Evolutionary conservation across 1,140 invertebrate genomes (phyloP).

Genomic region (Atta texana): DNA sequence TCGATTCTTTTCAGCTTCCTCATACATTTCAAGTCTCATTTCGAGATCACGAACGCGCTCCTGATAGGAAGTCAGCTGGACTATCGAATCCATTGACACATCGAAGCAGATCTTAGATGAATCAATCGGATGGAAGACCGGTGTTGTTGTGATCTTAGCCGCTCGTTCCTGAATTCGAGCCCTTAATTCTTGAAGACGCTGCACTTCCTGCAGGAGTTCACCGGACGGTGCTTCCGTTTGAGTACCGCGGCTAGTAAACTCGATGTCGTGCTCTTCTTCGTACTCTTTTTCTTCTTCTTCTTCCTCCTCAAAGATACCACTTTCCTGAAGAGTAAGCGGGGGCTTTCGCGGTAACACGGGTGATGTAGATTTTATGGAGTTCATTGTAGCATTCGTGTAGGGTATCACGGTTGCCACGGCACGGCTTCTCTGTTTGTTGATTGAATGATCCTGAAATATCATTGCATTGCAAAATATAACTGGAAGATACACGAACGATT

Average conservation of each 20-base stretch:
- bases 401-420: slow-evolving; percentile 83
- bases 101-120: slow-evolving; percentile 64
- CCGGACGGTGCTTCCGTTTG: slow-evolving; percentile 83
- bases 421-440: slow-evolving; percentile 79
- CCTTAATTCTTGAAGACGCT: slow-evolving; percentile 81
- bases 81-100: slow-evolving; percentile 51
- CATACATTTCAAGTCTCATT: slow-evolving; percentile 69
- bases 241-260: slow-evolving; percentile 79
- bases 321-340: slow-evolving; percentile 85
- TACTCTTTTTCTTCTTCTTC: slow-evolving; percentile 75
- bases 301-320: slow-evolving; percentile 86
- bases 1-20: slow-evolving; percentile 70
- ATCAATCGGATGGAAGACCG: slow-evolving; percentile 63
- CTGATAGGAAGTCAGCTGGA: slow-evolving; percentile 67
- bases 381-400: slow-evolving; percentile 74
- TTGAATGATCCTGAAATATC: slow-evolving; percentile 73
- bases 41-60: slow-evolving; percentile 80
- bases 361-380: slow-evolving; percentile 70
- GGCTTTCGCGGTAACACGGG: slow-evolving; percentile 76
- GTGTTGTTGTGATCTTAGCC: slow-evolving; percentile 73
- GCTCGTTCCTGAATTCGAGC: slow-evolving; percentile 82
- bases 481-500: neutral
- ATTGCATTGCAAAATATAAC: neutral
- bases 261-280: slow-evolving; percentile 72
- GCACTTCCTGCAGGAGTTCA: slow-evolving; percentile 82